Base-by-base conservation (phyloP, 2,888 invertebrate species). In the Mythimna ferrago region DNA sequence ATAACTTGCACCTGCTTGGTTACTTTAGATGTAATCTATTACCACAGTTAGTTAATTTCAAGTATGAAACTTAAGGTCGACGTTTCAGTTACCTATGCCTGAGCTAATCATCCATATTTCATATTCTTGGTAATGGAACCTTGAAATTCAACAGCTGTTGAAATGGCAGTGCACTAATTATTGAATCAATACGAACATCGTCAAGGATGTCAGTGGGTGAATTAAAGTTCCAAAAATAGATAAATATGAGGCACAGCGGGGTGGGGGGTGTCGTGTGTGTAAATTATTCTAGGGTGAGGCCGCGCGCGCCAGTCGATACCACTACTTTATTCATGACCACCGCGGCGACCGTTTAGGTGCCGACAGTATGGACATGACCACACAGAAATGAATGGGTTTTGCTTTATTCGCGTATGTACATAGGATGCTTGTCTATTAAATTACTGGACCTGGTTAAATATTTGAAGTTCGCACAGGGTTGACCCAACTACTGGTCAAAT, bases 261-360 rank as follows among this genome's bases (percentile, higher is more conserved):
- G 84, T 67, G 70, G 84, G 83, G 84, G 87, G 89, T 89, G 90
- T 91, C 93, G 91, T 87, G 89, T 88, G 90, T 91, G 93, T 95
- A 94, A 95, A 95, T 96, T 93, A 95, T 95, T 95, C 93, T 87
- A 86, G 90, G 89, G 91, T 89, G 92, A 93, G 92, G 93, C 90
- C 91, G 89, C 86, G 80, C 85, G 80, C 84, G 84, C 78, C 90
- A 95, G 96, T 96, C 96, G 93, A 96, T 96, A 95, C 86, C 88
- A 90, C 94, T 96, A 91, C 92, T 91, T 95, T 95, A 96, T 96
- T 96, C 94, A 96, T 95, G 94, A 93, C 92, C 90, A 85, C 89
- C 84, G 92, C 87, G 92, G 86, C 91, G 87, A 90, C 83, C 93
- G 92, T 92, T 95, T 94, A 93, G 89, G 80, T 87, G 87, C 80